A percentile compares a stretch with the other conserved stretches of the same genome.
These are phyloP conservation scores for Augiades crinisus DNA, from an alignment of 2,888 invertebrate species.

Conservation along the genomic window DNA sequence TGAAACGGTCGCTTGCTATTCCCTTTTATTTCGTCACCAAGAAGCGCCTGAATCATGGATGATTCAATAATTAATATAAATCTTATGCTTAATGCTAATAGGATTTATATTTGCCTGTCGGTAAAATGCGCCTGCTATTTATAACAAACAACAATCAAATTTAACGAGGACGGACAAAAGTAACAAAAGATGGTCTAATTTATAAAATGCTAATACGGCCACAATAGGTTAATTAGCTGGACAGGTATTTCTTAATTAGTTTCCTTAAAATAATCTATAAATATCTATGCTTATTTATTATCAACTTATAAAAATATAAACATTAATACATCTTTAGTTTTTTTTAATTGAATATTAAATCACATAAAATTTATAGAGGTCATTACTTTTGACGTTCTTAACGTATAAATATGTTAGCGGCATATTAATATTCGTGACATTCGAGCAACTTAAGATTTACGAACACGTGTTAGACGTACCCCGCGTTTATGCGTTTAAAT, in stretches of 20 bases:
- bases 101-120: neutral
- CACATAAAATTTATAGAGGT: constrained; percentile 57
- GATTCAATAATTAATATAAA: constrained; percentile 36
- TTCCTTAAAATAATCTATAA: neutral
- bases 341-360: constrained; percentile 42
- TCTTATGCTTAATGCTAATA: constrained; percentile 38
- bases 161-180: constrained; percentile 64
- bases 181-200: constrained; percentile 50
- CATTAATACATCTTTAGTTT: constrained; percentile 24
- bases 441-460: constrained; percentile 23
- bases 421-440: constrained; percentile 60
- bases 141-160: constrained; percentile 46
- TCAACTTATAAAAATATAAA: constrained; percentile 39
- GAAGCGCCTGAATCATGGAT: constrained; percentile 38
- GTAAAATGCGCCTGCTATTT: constrained; percentile 36
- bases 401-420: constrained; percentile 68
- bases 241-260: neutral
- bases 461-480: constrained; percentile 55
- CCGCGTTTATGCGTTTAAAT: constrained; percentile 21
- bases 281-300: neutral
- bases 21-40: constrained; percentile 50
- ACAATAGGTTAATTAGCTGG: constrained; percentile 49
- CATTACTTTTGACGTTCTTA: constrained; percentile 55
- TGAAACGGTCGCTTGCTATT: constrained; percentile 58
- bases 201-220: constrained; percentile 50